phyloP scores from a whole-genome alignment of 1,140 invertebrate genomes.

The Ceratina australensis region DNA sequence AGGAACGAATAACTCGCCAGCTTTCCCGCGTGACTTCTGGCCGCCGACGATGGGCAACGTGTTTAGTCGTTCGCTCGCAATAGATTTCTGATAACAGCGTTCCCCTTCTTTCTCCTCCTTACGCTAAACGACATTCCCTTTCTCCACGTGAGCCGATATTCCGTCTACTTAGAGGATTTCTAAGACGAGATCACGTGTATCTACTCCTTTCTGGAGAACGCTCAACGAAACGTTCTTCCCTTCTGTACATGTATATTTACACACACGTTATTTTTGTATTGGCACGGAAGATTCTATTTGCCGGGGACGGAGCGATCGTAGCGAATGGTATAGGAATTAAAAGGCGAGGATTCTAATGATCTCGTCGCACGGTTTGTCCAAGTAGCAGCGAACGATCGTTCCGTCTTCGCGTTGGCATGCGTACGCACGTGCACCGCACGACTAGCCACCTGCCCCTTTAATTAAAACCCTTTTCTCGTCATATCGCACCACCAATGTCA shows the following conservation, averaged over 20 bases:
- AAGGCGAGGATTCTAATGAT: no score
- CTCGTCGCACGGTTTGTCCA: background rate
- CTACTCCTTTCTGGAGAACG: slow-evolving; percentile 4
- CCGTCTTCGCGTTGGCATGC: slow-evolving; percentile 43
- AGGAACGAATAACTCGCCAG: no score
- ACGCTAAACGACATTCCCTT: no score
- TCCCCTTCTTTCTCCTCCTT: background rate
- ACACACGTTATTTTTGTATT: slow-evolving; percentile 30
- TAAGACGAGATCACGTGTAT: background rate
- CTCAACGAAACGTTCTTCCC: slow-evolving; percentile 1
- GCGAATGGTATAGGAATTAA: background rate
- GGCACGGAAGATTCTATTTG: slow-evolving; percentile 45
- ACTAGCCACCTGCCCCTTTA: slow-evolving; percentile 35
- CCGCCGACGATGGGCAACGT: slow-evolving; percentile 46
- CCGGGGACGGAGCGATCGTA: slow-evolving; percentile 24
- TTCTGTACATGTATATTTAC: background rate
- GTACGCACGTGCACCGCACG: slow-evolving; percentile 57
- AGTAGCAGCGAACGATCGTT: slow-evolving; percentile 12
- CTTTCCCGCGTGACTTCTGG: slow-evolving; percentile 17
- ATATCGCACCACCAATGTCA: slow-evolving; percentile 27
- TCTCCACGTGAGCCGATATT: no score
- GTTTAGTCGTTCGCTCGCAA: background rate
- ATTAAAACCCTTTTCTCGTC: slow-evolving; percentile 6
- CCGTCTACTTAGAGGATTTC: background rate
- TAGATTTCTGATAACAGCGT: no score